Conservation (phyloP, 2,797 vertebrate species). For the Scolopax bukidnonensis region DNA sequence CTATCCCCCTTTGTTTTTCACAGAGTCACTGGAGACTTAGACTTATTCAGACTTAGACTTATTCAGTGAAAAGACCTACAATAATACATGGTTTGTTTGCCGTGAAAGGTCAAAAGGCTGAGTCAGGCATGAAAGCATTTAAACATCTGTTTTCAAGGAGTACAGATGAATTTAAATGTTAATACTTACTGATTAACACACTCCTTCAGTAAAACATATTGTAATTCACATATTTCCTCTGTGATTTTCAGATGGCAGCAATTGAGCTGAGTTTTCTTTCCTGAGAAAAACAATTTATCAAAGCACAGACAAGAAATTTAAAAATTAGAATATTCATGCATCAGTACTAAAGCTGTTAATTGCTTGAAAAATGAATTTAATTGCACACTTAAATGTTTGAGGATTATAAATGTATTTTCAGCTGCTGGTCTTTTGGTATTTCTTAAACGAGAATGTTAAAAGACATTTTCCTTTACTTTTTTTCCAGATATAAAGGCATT, state of each 20-base stretch:
- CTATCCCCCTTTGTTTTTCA: neutral
- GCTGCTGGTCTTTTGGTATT: neutral
- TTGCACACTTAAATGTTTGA: neutral
- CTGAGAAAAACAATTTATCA: neutral
- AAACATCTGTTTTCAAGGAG: slow-evolving; percentile 8
- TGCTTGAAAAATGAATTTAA: neutral
- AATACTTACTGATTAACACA: neutral
- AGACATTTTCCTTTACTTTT: neutral
- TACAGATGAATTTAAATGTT: neutral
- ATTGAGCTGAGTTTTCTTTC: neutral
- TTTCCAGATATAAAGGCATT: neutral
- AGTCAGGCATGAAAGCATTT: neutral
- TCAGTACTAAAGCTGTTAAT: neutral
- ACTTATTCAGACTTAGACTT: neutral
- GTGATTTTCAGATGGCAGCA: neutral
- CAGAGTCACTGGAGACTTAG: neutral
- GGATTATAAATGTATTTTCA: neutral
- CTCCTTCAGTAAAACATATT: neutral
- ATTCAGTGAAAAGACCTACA: neutral
- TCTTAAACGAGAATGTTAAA: neutral
- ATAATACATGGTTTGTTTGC: neutral
- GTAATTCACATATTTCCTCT: neutral
- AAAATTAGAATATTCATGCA: neutral
- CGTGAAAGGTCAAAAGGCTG: neutral
- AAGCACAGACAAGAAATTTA: neutral